These are phyloP conservation scores for Lophura nycthemera DNA, from an alignment of 2,113 vertebrate genomes.

Conservation along the genomic window DNA sequence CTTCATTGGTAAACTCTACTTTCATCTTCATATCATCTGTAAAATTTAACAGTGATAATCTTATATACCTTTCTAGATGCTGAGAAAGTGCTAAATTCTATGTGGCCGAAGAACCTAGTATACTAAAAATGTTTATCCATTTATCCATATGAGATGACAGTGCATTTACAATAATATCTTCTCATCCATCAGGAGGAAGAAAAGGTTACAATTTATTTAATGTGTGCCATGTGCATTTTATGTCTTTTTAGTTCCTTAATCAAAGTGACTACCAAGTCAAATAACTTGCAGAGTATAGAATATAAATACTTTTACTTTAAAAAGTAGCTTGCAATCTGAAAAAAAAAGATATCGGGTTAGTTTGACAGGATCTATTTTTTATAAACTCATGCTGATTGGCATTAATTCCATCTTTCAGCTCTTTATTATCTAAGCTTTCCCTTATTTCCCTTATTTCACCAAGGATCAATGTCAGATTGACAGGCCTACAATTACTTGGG, in stretches of 20 bases:
- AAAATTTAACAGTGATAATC: constrained; percentile 11
- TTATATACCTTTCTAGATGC: neutral
- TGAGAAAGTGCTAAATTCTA: constrained; percentile 6
- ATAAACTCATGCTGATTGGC: constrained; percentile 64
- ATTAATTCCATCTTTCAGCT: constrained; percentile 63
- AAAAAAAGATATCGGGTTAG: constrained; percentile 17
- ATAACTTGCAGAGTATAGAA: neutral
- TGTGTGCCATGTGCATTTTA: neutral
- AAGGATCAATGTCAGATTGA: constrained; percentile 47
- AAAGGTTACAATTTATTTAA: constrained; percentile 25
- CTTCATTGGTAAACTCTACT: neutral
- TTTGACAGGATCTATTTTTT: constrained; percentile 68
- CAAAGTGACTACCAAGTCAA: constrained; percentile 4
- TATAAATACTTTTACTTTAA: constrained; percentile 25
- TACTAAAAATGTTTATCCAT: neutral
- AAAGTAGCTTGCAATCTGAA: constrained; percentile 27
- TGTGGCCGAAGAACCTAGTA: neutral
- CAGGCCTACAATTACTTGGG: constrained; percentile 62
- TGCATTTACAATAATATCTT: neutral
- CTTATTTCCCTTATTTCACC: constrained; percentile 59
- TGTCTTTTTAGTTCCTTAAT: constrained; percentile 22
- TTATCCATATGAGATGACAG: neutral
- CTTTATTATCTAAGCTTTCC: constrained; percentile 27
- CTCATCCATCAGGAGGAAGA: neutral
- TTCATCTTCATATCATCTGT: neutral